These are phyloP conservation scores for Schizopygopsis malacanthus DNA, from an alignment of 2,797 vertebrate genomes.

Conservation along the genomic window DNA sequence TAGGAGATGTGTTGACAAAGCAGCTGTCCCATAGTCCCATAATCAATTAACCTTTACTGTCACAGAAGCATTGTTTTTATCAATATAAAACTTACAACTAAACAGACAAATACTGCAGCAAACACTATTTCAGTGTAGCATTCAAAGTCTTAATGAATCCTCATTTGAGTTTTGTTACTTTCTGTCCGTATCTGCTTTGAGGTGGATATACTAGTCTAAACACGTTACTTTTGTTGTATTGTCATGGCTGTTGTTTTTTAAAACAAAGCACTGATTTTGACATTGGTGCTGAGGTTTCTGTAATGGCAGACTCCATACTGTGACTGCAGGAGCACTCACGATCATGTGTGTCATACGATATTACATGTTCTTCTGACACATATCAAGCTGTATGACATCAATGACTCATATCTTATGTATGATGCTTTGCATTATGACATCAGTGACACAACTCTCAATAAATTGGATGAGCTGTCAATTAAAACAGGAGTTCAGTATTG, in stretches of 20 bases:
- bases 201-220: not conserved
- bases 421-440: not conserved
- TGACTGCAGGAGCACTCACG: not conserved
- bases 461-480: not conserved
- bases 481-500: not conserved
- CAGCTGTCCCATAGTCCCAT: not conserved
- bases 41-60: not conserved
- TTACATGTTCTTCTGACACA: constrained; percentile 23
- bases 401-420: constrained; percentile 16
- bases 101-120: not conserved
- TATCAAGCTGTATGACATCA: constrained; percentile 16
- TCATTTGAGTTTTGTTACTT: not conserved
- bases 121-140: not conserved
- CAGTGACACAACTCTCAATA: not conserved
- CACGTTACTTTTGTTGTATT: not conserved
- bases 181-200: not conserved
- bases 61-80: not conserved
- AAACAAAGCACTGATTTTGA: not conserved
- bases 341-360: constrained; percentile 2
- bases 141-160: not conserved
- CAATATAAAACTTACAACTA: not conserved
- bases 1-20: constrained; percentile 6
- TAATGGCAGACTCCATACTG: constrained; percentile 26
- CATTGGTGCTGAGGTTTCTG: not conserved
- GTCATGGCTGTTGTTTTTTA: not conserved